Base-by-base conservation (phyloP, 2,888 invertebrate species). In the Bursaphelenchus okinawaensis region DNA sequence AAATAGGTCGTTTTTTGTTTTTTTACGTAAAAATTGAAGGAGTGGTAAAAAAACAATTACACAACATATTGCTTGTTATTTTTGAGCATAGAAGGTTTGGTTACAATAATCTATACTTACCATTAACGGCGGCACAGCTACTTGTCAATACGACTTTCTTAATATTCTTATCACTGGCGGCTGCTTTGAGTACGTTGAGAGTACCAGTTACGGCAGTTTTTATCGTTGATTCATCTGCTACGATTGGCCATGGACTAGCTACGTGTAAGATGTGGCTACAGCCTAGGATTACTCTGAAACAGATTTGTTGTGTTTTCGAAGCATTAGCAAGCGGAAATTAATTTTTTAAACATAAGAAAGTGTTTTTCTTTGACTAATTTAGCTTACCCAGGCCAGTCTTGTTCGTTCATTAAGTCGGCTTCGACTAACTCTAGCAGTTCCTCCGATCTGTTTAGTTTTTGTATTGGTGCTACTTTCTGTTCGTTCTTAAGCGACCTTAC, bases 61-160 rank as follows among this genome's bases (percentile, higher is more conserved):
- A n/a, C 16, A 54, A 19, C n/a, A n/a, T n/a, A n/a, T n/a, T n/a
- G n/a, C n/a, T 16, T 8, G 57, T 20, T 57, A 52, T n/a, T 8
- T 22, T 59, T 57, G 57, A 8, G 19, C 16, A 56, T 28, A 7
- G n/a, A n/a, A n/a, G n/a, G n/a, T n/a, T n/a, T 9, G 19, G 23
- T 28, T 28, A 7, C 12, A 28, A n/a, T n/a, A 19, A 29, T 19
- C 20, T 20, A 7, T n/a, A 59, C 63, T 27, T 52, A 75, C 75
- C 75, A 58, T 75, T 75, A 22, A 75, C 64, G 20, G 75, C 75
- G 1, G 75, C 66, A 31, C 75, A 75, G 55, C 85, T 85, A 67
- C 85, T 85, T 4, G 86, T 87, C 29, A 86, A 70, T 7, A 86
- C 85, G 20, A 86, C 84, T 62, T 85, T 81, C 71, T 84, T 84